phyloP scores from a whole-genome alignment of 2,888 invertebrate genomes.

The Nymphalis c-album region DNA sequence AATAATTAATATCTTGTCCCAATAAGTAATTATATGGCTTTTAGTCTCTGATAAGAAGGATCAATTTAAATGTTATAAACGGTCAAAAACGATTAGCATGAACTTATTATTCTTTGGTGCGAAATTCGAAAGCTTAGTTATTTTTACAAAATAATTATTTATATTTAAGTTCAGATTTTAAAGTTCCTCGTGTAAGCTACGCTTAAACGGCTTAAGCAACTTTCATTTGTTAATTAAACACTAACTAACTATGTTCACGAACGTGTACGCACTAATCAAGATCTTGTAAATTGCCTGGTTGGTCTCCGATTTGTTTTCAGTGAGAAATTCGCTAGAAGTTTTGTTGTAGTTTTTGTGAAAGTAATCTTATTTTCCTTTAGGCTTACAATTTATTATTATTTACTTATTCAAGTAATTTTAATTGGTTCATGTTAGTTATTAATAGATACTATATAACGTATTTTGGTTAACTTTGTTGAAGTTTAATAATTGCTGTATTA shows the following conservation, averaged over 20 bases:
- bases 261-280: constrained; percentile 38
- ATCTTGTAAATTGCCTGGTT: constrained; percentile 29
- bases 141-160: neutral
- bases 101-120: too few relatives aligned
- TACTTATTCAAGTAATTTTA: too few relatives aligned
- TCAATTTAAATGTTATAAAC: too few relatives aligned
- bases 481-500: too few relatives aligned
- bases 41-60: too few relatives aligned
- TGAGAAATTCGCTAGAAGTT: neutral
- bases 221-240: constrained; percentile 47
- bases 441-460: too few relatives aligned
- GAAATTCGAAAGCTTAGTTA: neutral
- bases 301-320: constrained; percentile 33
- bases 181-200: neutral
- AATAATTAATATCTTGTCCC: too few relatives aligned
- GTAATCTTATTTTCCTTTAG: neutral
- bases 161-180: constrained; percentile 1
- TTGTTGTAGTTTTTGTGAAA: neutral
- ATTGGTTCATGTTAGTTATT: too few relatives aligned
- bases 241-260: constrained; percentile 45
- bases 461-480: too few relatives aligned
- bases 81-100: too few relatives aligned
- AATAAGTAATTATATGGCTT: too few relatives aligned
- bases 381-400: too few relatives aligned
- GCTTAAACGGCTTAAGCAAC: constrained; percentile 15